Evolutionary conservation across 2,888 invertebrate genomes (phyloP).

Genomic region (Ormyrus thymus): DNA sequence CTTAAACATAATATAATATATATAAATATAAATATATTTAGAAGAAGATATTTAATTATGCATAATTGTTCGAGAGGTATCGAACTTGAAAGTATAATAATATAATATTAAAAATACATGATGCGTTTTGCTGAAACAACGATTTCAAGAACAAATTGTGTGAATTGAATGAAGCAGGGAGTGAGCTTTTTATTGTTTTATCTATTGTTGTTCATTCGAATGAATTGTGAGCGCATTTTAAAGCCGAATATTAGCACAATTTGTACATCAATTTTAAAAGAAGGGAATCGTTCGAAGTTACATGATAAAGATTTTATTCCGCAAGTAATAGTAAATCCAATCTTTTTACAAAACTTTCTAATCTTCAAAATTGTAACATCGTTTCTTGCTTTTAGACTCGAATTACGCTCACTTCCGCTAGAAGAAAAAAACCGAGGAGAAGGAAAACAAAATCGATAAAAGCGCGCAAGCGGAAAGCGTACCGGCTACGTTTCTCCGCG

Average conservation of each 20-base stretch:
- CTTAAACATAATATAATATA: constrained; percentile 40
- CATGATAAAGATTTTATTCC: not conserved
- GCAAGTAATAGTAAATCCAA: no score
- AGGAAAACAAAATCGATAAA: not conserved
- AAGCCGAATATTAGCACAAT: no score
- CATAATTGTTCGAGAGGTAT: constrained; percentile 35
- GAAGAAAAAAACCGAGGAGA: not conserved
- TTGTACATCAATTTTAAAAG: no score
- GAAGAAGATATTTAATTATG: constrained; percentile 49
- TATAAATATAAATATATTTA: not conserved
- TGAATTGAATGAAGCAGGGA: not conserved
- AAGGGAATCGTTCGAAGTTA: not conserved
- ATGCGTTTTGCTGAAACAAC: constrained; percentile 33
- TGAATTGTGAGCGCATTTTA: no score
- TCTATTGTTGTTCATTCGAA: no score
- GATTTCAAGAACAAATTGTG: constrained; percentile 9
- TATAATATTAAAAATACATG: constrained; percentile 13
- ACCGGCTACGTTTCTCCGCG: constrained; percentile 31
- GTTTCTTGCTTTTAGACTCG: no score
- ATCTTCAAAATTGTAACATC: no score
- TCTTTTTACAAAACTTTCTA: no score
- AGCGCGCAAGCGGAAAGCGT: constrained; percentile 23
- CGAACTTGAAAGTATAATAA: constrained; percentile 39
- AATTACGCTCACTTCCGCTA: constrained; percentile 4
- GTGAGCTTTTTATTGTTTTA: not conserved